Percentiles rank a stretch among this genome's conserved stretches.
Conservation (phyloP, 1,140 invertebrate species). For the Eupeodes corollae region DNA sequence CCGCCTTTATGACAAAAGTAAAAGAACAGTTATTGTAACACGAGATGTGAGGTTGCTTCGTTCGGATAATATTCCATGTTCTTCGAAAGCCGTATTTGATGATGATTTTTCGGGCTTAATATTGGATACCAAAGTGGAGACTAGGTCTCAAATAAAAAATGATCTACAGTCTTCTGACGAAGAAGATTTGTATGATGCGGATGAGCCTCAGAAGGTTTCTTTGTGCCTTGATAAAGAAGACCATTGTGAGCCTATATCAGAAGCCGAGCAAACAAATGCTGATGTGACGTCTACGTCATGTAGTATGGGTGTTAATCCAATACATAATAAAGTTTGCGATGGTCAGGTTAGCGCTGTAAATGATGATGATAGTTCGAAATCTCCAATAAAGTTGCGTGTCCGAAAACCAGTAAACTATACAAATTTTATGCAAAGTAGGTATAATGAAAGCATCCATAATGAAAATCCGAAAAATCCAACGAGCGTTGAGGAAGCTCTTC, state of each 20-base stretch:
- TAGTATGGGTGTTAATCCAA: neutral
- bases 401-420: slow-evolving; percentile 16
- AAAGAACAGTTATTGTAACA: neutral
- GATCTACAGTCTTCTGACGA: neutral
- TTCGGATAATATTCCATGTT: neutral
- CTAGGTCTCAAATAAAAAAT: neutral
- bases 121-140: too few relatives aligned
- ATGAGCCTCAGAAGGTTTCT: too few relatives aligned
- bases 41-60: neutral
- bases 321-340: neutral
- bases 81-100: neutral
- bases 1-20: neutral
- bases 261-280: too few relatives aligned
- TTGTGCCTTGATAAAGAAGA: too few relatives aligned
- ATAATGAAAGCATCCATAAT: slow-evolving; percentile 9
- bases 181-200: neutral
- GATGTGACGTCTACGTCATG: too few relatives aligned
- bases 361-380: slow-evolving; percentile 7
- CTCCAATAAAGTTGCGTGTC: slow-evolving; percentile 17
- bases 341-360: slow-evolving; percentile 1
- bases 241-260: too few relatives aligned
- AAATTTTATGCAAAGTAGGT: slow-evolving; percentile 8
- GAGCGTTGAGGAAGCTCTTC: neutral
- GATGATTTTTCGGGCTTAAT: too few relatives aligned
- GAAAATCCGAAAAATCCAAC: slow-evolving; percentile 5